These are phyloP conservation scores for Danaus plexippus DNA, from an alignment of 1,140 invertebrate species.

Conservation along the genomic window DNA sequence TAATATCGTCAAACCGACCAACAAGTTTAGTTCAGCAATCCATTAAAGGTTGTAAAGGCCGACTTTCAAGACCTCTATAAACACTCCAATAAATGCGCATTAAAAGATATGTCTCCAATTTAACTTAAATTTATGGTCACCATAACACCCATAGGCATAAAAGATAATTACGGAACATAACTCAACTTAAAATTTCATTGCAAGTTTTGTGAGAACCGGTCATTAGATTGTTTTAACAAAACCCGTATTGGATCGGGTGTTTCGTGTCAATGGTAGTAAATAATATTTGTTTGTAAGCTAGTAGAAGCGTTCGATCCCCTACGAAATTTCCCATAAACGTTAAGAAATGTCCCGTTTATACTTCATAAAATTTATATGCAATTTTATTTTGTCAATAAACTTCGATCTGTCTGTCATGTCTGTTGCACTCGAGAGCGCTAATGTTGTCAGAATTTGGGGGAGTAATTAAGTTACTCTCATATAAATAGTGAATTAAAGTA, in stretches of 20 bases:
- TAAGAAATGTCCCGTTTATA: slow-evolving; percentile 60
- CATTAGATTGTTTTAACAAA: too few species aligned
- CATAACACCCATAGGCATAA: slow-evolving; percentile 34
- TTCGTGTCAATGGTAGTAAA: too few species aligned
- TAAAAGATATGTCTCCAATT: slow-evolving; percentile 65
- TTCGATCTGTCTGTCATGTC: slow-evolving; percentile 52
- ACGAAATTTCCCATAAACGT: slow-evolving; percentile 50
- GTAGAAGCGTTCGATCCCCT: slow-evolving; percentile 37
- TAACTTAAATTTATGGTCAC: slow-evolving; percentile 59
- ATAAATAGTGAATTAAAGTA: slow-evolving; percentile 6
- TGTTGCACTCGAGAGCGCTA: slow-evolving; percentile 20
- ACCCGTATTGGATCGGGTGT: too few species aligned
- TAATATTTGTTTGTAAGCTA: too few species aligned
- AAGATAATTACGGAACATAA: slow-evolving; percentile 7
- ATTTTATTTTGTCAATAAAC: slow-evolving; percentile 61
- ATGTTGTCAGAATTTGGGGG: slow-evolving; percentile 11
- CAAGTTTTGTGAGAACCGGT: background rate
- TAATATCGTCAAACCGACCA: background rate
- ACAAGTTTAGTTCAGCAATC: slow-evolving; percentile 18
- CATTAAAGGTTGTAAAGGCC: slow-evolving; percentile 17
- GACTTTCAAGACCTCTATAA: slow-evolving; percentile 41
- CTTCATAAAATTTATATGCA: slow-evolving; percentile 68
- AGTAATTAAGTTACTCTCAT: slow-evolving; percentile 18
- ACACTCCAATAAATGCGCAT: slow-evolving; percentile 61
- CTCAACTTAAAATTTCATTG: background rate